A percentile compares a stretch with the other conserved stretches of the same genome.
Evolutionary conservation across 2,797 vertebrate species (phyloP).

Genomic region (Picus viridis): DNA sequence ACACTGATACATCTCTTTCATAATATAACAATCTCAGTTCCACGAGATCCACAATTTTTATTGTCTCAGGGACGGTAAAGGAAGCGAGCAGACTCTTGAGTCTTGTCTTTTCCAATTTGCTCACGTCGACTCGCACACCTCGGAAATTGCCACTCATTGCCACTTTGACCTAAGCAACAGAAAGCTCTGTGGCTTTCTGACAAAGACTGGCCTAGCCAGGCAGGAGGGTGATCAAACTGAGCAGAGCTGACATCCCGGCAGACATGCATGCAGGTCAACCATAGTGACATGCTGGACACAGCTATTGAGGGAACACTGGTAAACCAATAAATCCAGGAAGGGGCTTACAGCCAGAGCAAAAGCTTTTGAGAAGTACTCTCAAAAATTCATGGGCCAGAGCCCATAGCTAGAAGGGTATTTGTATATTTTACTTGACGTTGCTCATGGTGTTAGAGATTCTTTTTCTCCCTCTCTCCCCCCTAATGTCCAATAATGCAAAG

Average conservation of each 20-base stretch:
- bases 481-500: neutral
- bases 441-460: fast-evolving
- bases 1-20: neutral
- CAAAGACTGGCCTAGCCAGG: neutral
- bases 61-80: neutral
- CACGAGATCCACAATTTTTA: neutral
- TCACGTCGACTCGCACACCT: fast-evolving
- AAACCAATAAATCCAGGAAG: neutral
- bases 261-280: neutral
- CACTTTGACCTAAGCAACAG: fast-evolving
- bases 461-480: neutral
- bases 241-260: neutral
- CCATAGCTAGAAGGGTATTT: neutral
- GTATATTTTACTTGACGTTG: neutral
- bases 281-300: fast-evolving
- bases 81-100: neutral
- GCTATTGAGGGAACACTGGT: neutral
- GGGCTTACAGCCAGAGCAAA: neutral
- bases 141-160: neutral
- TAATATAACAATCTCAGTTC: neutral
- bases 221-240: neutral
- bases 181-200: neutral
- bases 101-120: neutral
- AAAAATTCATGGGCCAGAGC: neutral
- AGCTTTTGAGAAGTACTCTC: neutral